These are phyloP conservation scores for Thunnus maccoyii DNA, from an alignment of 2,113 vertebrate species.

Conservation along the genomic window DNA sequence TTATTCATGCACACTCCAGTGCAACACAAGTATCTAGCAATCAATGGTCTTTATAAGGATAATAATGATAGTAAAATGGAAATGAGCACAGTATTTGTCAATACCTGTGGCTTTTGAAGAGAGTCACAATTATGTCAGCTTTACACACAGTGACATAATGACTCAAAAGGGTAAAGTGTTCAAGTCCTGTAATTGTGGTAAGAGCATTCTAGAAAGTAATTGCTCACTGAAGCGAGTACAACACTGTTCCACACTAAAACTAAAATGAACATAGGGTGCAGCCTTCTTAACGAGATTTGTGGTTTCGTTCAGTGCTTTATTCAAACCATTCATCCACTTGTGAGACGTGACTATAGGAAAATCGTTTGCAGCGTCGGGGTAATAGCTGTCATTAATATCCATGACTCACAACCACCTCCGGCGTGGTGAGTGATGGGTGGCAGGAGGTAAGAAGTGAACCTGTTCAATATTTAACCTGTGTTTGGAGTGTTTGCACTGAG, in stretches of 20 bases:
- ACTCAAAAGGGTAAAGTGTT: background rate
- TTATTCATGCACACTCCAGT: constrained; percentile 28
- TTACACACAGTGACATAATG: background rate
- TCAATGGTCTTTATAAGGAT: constrained; percentile 12
- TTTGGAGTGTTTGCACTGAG: constrained; percentile 65
- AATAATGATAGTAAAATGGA: constrained; percentile 31
- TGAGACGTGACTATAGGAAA: constrained; percentile 47
- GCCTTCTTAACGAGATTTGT: constrained; percentile 51
- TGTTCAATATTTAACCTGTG: constrained; percentile 80
- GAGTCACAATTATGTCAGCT: background rate
- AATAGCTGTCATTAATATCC: constrained; percentile 75
- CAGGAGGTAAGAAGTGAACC: constrained; percentile 43
- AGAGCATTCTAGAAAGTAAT: constrained; percentile 18
- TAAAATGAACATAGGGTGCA: constrained; percentile 31
- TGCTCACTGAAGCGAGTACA: constrained; percentile 15
- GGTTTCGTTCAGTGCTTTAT: constrained; percentile 48
- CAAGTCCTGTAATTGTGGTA: background rate
- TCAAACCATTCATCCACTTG: constrained; percentile 58
- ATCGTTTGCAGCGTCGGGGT: constrained; percentile 40
- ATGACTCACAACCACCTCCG: constrained; percentile 67
- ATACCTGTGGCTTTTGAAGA: constrained; percentile 24
- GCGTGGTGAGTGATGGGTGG: constrained; percentile 51
- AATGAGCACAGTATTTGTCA: constrained; percentile 25
- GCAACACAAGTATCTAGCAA: background rate
- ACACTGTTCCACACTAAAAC: background rate